phyloP scores from a whole-genome alignment of 2,113 vertebrate species.

The Spilogale gracilis region DNA sequence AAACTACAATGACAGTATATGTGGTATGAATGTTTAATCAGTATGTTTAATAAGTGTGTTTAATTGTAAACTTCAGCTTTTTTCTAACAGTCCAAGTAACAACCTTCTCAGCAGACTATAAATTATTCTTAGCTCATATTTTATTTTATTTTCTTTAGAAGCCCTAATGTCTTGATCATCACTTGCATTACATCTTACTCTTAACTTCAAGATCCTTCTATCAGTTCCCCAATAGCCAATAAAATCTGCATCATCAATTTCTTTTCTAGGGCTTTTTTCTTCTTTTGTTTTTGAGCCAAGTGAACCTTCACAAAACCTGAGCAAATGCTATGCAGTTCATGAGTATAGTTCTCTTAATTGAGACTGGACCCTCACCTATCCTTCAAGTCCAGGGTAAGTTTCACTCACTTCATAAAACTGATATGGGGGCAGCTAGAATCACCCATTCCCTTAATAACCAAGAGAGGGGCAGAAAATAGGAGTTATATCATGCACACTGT shows the following conservation, averaged over 20 bases:
- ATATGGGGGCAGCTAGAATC: neutral
- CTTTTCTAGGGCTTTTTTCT: neutral
- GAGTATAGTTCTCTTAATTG: neutral
- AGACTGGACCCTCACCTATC: neutral
- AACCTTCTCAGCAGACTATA: constrained; percentile 35
- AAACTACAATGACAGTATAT: constrained; percentile 82
- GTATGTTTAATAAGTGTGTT: neutral
- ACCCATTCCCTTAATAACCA: neutral
- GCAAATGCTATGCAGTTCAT: neutral
- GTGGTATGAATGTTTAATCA: neutral
- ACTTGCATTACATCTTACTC: neutral
- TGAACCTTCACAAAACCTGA: neutral
- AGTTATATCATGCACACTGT: neutral
- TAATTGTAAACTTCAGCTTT: constrained; percentile 42
- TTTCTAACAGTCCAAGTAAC: constrained; percentile 24
- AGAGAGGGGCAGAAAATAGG: neutral
- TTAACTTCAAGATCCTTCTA: neutral
- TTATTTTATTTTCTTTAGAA: constrained; percentile 21
- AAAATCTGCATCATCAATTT: neutral
- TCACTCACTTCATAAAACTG: neutral
- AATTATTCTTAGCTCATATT: constrained; percentile 1
- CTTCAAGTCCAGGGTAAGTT: neutral
- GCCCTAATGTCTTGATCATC: constrained; percentile 5
- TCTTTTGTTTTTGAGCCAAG: constrained; percentile 1
- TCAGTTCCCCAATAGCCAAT: neutral